Conservation (phyloP, 2,888 invertebrate species). For the Actias luna region DNA sequence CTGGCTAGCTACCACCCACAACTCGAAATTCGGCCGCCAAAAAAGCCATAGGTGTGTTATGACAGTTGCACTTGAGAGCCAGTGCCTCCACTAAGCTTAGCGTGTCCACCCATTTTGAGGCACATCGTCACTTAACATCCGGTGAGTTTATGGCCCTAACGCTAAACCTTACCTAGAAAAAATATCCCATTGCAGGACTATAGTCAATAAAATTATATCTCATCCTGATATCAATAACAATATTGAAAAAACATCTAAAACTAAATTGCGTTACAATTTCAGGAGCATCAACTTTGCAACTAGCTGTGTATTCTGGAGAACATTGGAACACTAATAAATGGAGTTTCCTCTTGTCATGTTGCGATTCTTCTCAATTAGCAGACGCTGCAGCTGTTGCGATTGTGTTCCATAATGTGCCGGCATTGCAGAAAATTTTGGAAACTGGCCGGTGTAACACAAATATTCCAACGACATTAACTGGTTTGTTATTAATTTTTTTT, state of each 20-base stretch:
- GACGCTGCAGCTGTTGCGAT: conserved; percentile 75
- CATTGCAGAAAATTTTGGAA: conserved; percentile 61
- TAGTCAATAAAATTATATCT: too few species aligned
- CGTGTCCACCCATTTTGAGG: too few species aligned
- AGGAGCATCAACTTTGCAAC: conserved; percentile 74
- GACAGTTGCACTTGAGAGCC: too few species aligned
- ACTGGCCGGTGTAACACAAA: conserved; percentile 72
- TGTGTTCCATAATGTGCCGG: conserved; percentile 61
- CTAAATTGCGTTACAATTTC: conserved; percentile 19
- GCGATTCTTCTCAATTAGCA: conserved; percentile 73
- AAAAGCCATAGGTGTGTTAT: too few species aligned
- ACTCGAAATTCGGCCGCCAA: too few species aligned
- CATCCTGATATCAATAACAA: too few species aligned
- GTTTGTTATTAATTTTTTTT: conserved; percentile 33
- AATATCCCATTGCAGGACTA: too few species aligned
- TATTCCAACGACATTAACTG: conserved; percentile 70
- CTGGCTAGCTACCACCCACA: too few species aligned
- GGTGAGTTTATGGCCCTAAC: too few species aligned
- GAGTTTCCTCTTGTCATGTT: conserved; percentile 64
- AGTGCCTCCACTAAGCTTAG: too few species aligned
- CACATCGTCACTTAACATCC: too few species aligned
- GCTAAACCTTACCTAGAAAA: too few species aligned
- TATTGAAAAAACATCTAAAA: not conserved
- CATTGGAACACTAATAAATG: conserved; percentile 65
- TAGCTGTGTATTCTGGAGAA: conserved; percentile 67